Evolutionary conservation across 2,797 vertebrate genomes (phyloP).

Genomic region (Novumbra hubbsi): DNA sequence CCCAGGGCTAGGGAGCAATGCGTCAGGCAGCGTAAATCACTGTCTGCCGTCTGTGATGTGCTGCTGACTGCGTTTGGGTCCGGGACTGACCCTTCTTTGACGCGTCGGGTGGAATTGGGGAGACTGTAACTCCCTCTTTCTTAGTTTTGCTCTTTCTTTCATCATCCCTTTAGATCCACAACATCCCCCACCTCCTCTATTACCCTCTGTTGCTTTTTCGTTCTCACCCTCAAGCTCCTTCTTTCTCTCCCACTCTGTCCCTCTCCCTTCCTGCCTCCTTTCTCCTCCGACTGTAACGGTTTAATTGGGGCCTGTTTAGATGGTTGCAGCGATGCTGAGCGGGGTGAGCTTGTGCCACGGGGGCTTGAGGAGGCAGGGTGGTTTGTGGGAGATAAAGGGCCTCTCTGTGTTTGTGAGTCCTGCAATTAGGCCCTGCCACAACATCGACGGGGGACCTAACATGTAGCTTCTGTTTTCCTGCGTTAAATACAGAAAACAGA

Average conservation of each 20-base stretch:
- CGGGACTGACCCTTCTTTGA: slow-evolving; percentile 8
- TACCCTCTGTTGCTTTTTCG: background rate
- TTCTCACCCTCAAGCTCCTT: background rate
- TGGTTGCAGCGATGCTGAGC: slow-evolving; percentile 47
- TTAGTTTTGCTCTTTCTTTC: background rate
- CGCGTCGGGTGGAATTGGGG: background rate
- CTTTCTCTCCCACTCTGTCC: background rate
- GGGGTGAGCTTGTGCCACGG: slow-evolving; percentile 34
- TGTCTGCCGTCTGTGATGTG: slow-evolving; percentile 17
- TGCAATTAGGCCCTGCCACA: slow-evolving; percentile 62
- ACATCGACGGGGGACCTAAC: slow-evolving; percentile 47
- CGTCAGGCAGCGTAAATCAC: slow-evolving; percentile 66
- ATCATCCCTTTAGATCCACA: background rate
- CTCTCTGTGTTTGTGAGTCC: slow-evolving; percentile 55
- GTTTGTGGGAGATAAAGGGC: slow-evolving; percentile 60
- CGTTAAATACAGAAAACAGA: slow-evolving; percentile 24
- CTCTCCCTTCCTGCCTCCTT: slow-evolving; percentile 20
- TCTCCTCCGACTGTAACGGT: slow-evolving; percentile 53
- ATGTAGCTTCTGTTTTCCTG: slow-evolving; percentile 55
- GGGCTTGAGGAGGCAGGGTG: slow-evolving; percentile 53
- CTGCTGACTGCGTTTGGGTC: slow-evolving; percentile 32
- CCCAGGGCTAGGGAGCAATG: slow-evolving; percentile 51
- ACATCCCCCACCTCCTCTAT: background rate
- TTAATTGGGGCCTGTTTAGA: slow-evolving; percentile 67
- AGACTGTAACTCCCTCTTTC: slow-evolving; percentile 27